Base-by-base conservation (phyloP, 2,113 vertebrate species). In the Micromys minutus region DNA sequence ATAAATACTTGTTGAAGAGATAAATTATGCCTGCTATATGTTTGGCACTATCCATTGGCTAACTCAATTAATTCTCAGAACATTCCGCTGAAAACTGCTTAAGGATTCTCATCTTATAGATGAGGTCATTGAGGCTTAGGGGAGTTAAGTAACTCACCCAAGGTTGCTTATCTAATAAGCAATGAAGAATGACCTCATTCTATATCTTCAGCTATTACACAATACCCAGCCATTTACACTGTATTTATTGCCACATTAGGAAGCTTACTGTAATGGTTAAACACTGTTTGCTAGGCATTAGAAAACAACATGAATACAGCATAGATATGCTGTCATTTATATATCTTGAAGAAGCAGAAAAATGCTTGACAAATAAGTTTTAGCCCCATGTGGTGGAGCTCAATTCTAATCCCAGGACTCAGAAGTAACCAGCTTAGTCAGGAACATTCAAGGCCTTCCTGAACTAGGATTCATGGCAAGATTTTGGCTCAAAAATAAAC, bases 11-110 rank as follows among this genome's bases (percentile, higher is more conserved):
- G 75, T 16, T 71, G 50, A 94, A 69, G 87, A 84, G 65, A 85
- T 90, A 71, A 57, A 95, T 89, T 76, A 91, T 76, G 24, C 39
- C 63, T 90, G 74, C 89, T 80, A 21, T 17, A 50, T 61, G 39
- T 50, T 79, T 84, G 17, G 36, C 57, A 88, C 21, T 90, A 95
- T 93, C 87, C 61, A 93, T 72, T 87, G 95, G 87, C 69, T 96
- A 87, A 87, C 55, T 90, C 71, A 87, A 63, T 96, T 96, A 87
- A 75, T 96, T 96, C 90, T 91, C 74, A 90, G 63, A 88, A 93
- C 45, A 91, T 85, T 57, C 59, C 19, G 59, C 57, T 93, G 74
- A 87, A 95, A 79, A 94, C 39, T 36, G 59, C 47, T 87, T 36
- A n/a, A 89, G n/a, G 47, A 72, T 84, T 95, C 87, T 96, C 87